Evolutionary conservation across 2,113 vertebrate genomes (phyloP), one percentile per base, ranked within the genome.

Genomic region (Prietella phreatophila): DNA sequence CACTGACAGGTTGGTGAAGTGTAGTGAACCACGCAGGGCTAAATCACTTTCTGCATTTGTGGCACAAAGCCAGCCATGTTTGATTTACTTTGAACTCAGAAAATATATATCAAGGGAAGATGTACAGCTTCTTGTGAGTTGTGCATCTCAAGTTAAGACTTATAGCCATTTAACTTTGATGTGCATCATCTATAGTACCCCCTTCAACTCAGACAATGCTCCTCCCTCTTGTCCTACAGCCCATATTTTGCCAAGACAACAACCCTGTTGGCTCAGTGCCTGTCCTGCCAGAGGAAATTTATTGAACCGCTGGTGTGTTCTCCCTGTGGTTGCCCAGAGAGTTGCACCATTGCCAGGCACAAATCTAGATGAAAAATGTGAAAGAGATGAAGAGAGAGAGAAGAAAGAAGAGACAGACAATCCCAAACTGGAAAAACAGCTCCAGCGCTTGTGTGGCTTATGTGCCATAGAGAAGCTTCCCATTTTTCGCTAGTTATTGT

Each of bases 11-110:
- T 53, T 85, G 58, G 80, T 84, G 79, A 63, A 81, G 79, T 42
- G 80, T 71, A 71, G 58, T 10, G 25, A 90, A 73, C 82, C 50
- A 13, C 25, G 25, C 36, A 27, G 69, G 78, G 69, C 58, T 79
- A 61, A 89, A 85, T 55, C 82, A 27, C 60, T 83, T 85, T 92
- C 93, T 93, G 91, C 90, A 85, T 94, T 80, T 63, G 85, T 94
- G 94, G 93, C 93, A 91, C 84, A 56, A 69, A 76, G 94, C 94
- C 94, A 93, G 92, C 93, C 85, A 88, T 79, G 84, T 86, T 86
- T 93, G 94, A 95, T 95, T 94, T 95, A 94, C 89, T 1, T 89
- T 84, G 86, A 69, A 39, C 78, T 71, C 82, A 67, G 88, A 84
- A 47, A 47, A 90, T 80, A 90, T 90, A 91, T 63, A 90, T 90